Base-by-base conservation (phyloP, 2,113 vertebrate species). In the Paralichthys olivaceus region DNA sequence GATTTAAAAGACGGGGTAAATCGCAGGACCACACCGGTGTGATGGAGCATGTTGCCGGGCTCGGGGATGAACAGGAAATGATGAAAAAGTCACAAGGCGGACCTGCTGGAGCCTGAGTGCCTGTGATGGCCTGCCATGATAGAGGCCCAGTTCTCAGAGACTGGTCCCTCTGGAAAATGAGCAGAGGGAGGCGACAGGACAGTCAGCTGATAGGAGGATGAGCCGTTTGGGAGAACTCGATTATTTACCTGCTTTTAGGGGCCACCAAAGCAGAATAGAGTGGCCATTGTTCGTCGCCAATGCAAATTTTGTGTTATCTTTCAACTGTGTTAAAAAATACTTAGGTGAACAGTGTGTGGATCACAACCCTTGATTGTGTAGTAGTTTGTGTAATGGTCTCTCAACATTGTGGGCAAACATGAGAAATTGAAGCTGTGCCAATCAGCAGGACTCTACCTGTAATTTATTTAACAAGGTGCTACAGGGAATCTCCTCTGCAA, bases 21-120 rank as follows among this genome's bases (percentile, higher is more conserved):
- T 91, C 95, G 97, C 90, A 95, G 98, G 92, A 99, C 98, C 0
- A 99, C 98, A 0, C 98, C 98, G 0, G 98, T 99, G 89, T 99
- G 96, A 99, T 84, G 2, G 49, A 29, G 15, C 26, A n/a, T 2
- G 2, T 15, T n/a, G 13, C 37, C 11, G 28, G 32, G 22, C 9
- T 53, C 0, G 15, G 65, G 37, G 17, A 62, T 1, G 6, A 63
- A 70, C 14, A 45, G 20, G 53, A 65, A 45, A 62, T 1, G 4
- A 20, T 34, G 66, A 34, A 51, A 47, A 66, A 22, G 25, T 56
- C 15, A 7, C n/a, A 26, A 54, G 75, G 53, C 68, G 63, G 17
- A 75, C 59, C 65, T 75, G 23, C 57, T 55, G 45, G 43, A 67
- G 71, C 32, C 55, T 20, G 55, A 34, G 20, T 14, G 49, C 65